Base-by-base conservation (phyloP, 2,113 vertebrate genomes). In the Phrynocephalus versicolor region DNA sequence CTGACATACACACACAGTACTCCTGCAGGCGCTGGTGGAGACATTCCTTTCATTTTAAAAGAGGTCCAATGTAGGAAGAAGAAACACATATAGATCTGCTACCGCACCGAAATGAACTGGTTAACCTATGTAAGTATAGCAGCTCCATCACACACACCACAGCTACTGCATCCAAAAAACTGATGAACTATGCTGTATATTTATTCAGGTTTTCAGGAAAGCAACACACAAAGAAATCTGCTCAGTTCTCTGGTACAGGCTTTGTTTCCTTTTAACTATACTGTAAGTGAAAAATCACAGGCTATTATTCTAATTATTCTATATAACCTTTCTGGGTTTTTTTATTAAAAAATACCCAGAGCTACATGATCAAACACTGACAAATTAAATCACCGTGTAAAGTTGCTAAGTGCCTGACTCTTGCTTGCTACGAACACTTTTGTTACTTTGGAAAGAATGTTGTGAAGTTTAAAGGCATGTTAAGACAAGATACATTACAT, bases 361-460 rank as follows among this genome's bases (percentile, higher is more conserved):
- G 23, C 27, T 7, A 7, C 9, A 35, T 67, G 39, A 65, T 16
- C 67, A 75, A 84, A 65, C 15, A 76, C 76, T 51, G 35, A 14
- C 35, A 39, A 84, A 65, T 27, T 45, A 64, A 65, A 62, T n/a
- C 4, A 74, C 39, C 41, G 30, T 3, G 37, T 37, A 67, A n/a
- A 67, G 35, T 67, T 70, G 23, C 74, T 78, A 70, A 37, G 33
- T 70, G 64, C 65, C 69, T 27, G 27, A 37, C 51, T 84, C 30
- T 10, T 85, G 35, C 64, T 78, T 78, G 58, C 67, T 80, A 82
- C 37, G 62, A 92, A 88, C 51, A 79, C 41, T 90, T 79, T 76
- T 90, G 90, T 77, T 57, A n/a, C 23, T 85, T 65, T 86, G 60
- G 10, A 9, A 30, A 41, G 51, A 82, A 84, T 0, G 74, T 57